These are phyloP conservation scores for Luidia sarsii DNA, from an alignment of 53 echinoderm and acorn worm genomes.

Conservation along the genomic window DNA sequence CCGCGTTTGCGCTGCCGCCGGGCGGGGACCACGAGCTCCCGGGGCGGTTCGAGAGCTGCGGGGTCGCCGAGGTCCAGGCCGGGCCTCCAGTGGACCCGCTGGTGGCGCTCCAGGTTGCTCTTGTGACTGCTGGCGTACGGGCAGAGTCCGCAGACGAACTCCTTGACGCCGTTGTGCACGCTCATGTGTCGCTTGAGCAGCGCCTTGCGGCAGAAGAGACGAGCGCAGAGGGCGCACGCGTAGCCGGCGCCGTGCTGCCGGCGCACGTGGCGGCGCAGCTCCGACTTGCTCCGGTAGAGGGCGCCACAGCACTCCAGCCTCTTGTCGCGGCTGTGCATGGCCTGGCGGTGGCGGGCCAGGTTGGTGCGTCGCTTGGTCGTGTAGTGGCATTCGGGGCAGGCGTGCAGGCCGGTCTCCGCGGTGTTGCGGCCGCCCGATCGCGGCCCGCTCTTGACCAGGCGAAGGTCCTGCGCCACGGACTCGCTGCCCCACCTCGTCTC, in stretches of 20 bases:
- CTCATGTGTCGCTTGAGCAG: conserved; percentile 74
- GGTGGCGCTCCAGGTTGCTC: conserved; percentile 78
- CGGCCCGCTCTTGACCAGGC: not conserved
- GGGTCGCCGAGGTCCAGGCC: not conserved
- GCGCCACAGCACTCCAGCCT: conserved; percentile 66
- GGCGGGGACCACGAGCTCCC: not conserved
- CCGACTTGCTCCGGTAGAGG: conserved; percentile 63
- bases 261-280: conserved; percentile 64
- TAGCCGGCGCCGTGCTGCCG: conserved; percentile 62
- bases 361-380: conserved; percentile 69
- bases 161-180: conserved; percentile 75
- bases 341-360: conserved; percentile 57
- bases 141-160: conserved; percentile 66
- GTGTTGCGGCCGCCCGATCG: not conserved
- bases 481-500: too few species aligned
- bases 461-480: too few species aligned
- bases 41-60: not conserved
- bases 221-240: conserved; percentile 57
- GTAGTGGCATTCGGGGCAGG: conserved; percentile 65
- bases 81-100: conserved; percentile 51
- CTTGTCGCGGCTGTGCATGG: conserved; percentile 73
- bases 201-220: conserved; percentile 71
- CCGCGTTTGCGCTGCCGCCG: not conserved
- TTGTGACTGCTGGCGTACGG: conserved; percentile 79
- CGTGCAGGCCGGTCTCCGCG: conserved; percentile 10